Percentiles rank a stretch among this genome's conserved stretches.
Conservation (phyloP, 1,140 invertebrate genomes). For the Maniola jurtina region DNA sequence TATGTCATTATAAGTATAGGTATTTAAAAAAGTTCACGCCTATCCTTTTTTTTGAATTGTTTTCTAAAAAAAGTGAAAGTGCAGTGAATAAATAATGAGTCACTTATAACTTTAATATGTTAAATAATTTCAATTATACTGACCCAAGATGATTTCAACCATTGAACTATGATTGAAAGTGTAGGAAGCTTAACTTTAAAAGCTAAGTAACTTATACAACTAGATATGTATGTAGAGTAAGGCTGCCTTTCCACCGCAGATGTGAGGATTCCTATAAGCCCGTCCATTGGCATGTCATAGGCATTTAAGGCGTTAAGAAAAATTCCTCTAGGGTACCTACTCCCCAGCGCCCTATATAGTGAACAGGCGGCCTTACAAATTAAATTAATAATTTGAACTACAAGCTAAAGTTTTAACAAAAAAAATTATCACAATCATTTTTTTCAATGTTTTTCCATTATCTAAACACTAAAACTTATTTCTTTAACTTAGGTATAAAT, state of each 20-base stretch:
- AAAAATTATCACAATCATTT: neutral
- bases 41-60: no score
- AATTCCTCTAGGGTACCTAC: no score
- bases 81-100: neutral
- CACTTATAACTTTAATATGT: neutral
- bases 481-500: neutral
- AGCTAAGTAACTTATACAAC: neutral
- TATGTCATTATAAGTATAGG: no score
- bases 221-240: no score
- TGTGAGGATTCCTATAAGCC: no score
- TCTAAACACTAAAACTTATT: neutral
- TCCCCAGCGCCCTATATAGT: no score
- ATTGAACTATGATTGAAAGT: neutral
- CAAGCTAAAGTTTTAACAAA: neutral
- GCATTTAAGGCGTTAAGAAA: no score
- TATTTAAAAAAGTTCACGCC: no score
- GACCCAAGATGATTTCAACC: neutral
- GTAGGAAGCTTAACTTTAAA: neutral
- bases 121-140: conserved; percentile 10
- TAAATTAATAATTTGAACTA: neutral
- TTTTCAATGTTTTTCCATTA: neutral
- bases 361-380: neutral
- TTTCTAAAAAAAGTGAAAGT: no score
- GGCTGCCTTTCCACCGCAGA: no score
- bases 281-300: no score